phyloP scores from a whole-genome alignment of 2,888 invertebrate genomes.

The Drosophila nigricruria region DNA sequence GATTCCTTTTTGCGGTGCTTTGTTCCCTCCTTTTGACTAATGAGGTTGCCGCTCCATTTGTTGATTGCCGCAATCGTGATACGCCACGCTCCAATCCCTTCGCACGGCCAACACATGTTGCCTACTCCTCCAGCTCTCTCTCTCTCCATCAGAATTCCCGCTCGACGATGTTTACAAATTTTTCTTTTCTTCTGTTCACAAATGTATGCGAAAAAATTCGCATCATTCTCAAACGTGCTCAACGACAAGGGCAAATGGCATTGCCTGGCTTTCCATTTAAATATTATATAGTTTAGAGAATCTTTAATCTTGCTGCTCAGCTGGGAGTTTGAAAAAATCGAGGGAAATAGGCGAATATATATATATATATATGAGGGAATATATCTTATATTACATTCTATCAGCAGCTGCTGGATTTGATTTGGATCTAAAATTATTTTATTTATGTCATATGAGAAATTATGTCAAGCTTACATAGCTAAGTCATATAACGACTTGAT shows the following conservation, averaged over 20 bases:
- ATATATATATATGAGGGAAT: too few relatives aligned
- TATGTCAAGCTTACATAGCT: too few relatives aligned
- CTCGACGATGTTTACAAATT: slow-evolving; percentile 45
- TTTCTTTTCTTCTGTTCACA: slow-evolving; percentile 25
- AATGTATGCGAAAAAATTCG: slow-evolving; percentile 56
- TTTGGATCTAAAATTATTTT: too few relatives aligned
- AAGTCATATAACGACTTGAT: too few relatives aligned
- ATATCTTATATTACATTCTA: too few relatives aligned
- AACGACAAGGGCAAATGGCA: slow-evolving; percentile 10
- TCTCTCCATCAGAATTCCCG: slow-evolving; percentile 7
- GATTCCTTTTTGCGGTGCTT: slow-evolving; percentile 39
- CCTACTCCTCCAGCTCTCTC: slow-evolving; percentile 5
- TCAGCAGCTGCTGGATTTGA: too few relatives aligned
- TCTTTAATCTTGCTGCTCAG: slow-evolving; percentile 2
- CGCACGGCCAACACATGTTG: slow-evolving; percentile 47
- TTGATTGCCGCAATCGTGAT: slow-evolving; percentile 69
- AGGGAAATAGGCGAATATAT: background rate
- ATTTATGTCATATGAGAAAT: too few relatives aligned
- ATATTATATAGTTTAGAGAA: slow-evolving; percentile 26
- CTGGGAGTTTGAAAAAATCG: background rate
- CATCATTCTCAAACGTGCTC: slow-evolving; percentile 49
- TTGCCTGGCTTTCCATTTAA: slow-evolving; percentile 13
- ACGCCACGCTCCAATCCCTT: slow-evolving; percentile 31
- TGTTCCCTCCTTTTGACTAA: slow-evolving; percentile 61
- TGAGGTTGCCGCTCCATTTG: slow-evolving; percentile 71